Evolutionary conservation across 2,888 invertebrate genomes (phyloP).

Genomic region (Oligia fasciuncula): DNA sequence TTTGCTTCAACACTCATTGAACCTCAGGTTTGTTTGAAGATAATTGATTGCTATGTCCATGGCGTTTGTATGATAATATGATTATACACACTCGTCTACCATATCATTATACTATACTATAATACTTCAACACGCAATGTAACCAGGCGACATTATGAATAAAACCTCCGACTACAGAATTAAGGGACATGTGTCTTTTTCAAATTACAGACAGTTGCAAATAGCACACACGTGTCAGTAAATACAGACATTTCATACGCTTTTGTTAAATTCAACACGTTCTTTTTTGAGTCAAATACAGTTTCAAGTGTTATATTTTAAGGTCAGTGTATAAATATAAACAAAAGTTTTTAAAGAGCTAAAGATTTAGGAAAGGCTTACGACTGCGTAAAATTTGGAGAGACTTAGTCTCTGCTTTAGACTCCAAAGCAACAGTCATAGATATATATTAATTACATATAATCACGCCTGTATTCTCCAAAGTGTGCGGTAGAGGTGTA

Average conservation of each 20-base stretch:
- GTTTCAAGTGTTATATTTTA: slow-evolving; percentile 4
- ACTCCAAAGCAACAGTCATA: not conserved
- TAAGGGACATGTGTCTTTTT: slow-evolving; percentile 20
- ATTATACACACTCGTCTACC: slow-evolving; percentile 25
- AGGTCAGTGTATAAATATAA: not conserved
- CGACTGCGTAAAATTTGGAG: not conserved
- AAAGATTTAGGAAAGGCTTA: slow-evolving; percentile 7
- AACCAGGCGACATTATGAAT: slow-evolving; percentile 38
- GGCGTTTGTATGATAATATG: slow-evolving; percentile 25
- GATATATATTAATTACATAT: not conserved
- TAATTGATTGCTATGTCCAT: slow-evolving; percentile 13
- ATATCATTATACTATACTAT: slow-evolving; percentile 34
- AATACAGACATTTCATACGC: slow-evolving; percentile 5
- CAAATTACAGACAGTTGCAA: slow-evolving; percentile 22
- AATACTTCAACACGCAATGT: slow-evolving; percentile 43
- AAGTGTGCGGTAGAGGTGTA: not conserved
- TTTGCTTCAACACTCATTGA: slow-evolving; percentile 27
- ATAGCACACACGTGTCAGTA: slow-evolving; percentile 11
- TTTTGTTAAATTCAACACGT: slow-evolving; percentile 7
- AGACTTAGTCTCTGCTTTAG: not conserved
- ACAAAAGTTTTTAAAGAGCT: not conserved
- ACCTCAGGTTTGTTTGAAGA: slow-evolving; percentile 5
- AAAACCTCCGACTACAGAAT: slow-evolving; percentile 24
- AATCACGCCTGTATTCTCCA: not conserved
- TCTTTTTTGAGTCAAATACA: not conserved